These are phyloP conservation scores for Pteromalus puparum DNA, from an alignment of 1,140 invertebrate genomes.

Conservation along the genomic window DNA sequence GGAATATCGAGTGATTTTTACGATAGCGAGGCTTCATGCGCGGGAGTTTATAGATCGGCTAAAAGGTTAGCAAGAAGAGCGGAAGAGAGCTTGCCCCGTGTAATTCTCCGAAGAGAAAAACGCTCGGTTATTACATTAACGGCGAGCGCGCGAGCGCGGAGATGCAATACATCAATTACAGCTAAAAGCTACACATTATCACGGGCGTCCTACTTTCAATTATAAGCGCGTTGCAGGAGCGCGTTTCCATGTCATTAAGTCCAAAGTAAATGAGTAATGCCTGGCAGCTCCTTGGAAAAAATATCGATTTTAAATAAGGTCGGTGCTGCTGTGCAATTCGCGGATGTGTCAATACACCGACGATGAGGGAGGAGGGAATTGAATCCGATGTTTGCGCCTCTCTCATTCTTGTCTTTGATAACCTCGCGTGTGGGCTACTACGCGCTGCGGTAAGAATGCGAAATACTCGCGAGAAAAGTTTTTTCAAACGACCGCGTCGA, in stretches of 20 bases:
- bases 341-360: background rate
- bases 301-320: background rate
- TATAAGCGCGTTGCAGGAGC: background rate
- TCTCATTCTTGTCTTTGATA: background rate
- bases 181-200: conserved; percentile 34
- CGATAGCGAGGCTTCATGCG: background rate
- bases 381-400: background rate
- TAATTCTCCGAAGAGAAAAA: background rate
- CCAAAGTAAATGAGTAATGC: background rate
- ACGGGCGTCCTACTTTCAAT: conserved; percentile 20
- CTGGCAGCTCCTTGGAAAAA: background rate
- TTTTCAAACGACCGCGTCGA: background rate
- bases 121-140: background rate
- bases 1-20: conserved; percentile 8
- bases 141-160: background rate
- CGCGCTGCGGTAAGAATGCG: background rate
- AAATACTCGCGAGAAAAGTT: background rate
- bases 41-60: background rate
- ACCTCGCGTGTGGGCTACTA: too few relatives aligned
- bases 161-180: conserved; percentile 31
- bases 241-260: conserved; percentile 41
- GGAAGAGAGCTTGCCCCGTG: background rate
- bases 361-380: background rate
- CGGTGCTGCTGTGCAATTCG: too few relatives aligned
- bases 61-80: background rate